Base-by-base conservation (phyloP, 2,797 vertebrate genomes). In the Hyperoplus lanceolatus region DNA sequence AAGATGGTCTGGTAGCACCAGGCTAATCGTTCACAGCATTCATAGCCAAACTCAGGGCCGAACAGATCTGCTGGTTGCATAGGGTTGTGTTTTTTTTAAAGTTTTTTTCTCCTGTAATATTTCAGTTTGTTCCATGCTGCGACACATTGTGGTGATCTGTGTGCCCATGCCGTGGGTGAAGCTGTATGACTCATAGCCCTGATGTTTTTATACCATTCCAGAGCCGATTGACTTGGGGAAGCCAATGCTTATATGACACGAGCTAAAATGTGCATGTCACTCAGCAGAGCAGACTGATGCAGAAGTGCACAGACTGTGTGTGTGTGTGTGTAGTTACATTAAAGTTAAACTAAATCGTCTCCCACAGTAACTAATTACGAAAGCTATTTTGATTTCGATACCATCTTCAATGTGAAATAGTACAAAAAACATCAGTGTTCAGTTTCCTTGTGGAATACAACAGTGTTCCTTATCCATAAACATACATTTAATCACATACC, bases 181-280 rank as follows among this genome's bases (percentile, higher is more conserved):
- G 60, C 65, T 56, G 60, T 15, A 18, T 68, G 74, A 86, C 61
- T 82, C 77, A 67, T 57, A 57, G 78, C 69, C 81, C 57, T 77
- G 61, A 81, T 70, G 63, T 46, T 70, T 67, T 70, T 46, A 39
- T 59, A 45, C 41, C 46, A 36, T 72, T 66, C 80, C 49, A 54
- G 48, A 59, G 56, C 54, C 41, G 39, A 70, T 41, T 5, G 29
- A 48, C 38, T 38, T 45, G 54, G 3, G 38, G 60, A 73, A 18
- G n/a, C 43, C 51, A 48, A 39, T 49, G 21, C 15, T 58, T 50
- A 15, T 77, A 14, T 75, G 58, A 61, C 45, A 41, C 8, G n/a
- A 42, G 43, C 49, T 74, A 41, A 72, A 71, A 41, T 16, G 29
- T 53, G 43, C 7, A 8, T 8, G 48, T 53, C 49, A 16, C 18